Evolutionary conservation across 1,140 invertebrate species (phyloP).

Genomic region (Chironomus striatipennis): DNA sequence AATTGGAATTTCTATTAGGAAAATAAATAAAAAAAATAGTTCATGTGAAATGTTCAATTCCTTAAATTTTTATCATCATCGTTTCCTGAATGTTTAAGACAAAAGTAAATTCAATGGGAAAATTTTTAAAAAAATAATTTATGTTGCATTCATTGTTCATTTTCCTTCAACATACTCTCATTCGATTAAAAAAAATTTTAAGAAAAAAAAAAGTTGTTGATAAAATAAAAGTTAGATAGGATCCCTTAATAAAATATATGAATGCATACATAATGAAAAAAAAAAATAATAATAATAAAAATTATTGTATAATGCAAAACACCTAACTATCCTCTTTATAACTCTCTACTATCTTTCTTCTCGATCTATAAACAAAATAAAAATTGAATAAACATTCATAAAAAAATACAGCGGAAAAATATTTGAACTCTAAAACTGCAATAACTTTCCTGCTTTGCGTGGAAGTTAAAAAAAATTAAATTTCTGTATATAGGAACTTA

Average conservation of each 20-base stretch:
- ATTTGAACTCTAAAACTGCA: background rate
- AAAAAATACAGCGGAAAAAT: background rate
- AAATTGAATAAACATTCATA: background rate
- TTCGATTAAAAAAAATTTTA: background rate
- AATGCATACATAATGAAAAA: background rate
- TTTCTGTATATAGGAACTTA: too few relatives aligned
- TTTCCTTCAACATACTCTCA: background rate
- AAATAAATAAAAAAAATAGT: too few relatives aligned
- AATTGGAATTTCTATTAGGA: too few relatives aligned
- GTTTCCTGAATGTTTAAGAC: too few relatives aligned
- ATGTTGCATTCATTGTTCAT: too few relatives aligned
- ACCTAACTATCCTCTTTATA: background rate
- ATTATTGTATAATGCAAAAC: background rate
- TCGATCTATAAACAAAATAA: background rate
- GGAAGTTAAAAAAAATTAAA: background rate
- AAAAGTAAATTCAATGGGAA: too few relatives aligned
- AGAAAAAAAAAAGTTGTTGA: constrained; percentile 19
- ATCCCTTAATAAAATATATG: constrained; percentile 14
- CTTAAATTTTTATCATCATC: too few relatives aligned
- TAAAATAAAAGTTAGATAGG: constrained; percentile 10
- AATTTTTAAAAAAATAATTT: too few relatives aligned
- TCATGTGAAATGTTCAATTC: too few relatives aligned
- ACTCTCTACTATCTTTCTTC: background rate
- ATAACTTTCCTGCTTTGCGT: background rate
- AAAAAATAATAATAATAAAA: background rate